Evolutionary conservation across 2,797 vertebrate species (phyloP).

Genomic region (Furcifer pardalis): DNA sequence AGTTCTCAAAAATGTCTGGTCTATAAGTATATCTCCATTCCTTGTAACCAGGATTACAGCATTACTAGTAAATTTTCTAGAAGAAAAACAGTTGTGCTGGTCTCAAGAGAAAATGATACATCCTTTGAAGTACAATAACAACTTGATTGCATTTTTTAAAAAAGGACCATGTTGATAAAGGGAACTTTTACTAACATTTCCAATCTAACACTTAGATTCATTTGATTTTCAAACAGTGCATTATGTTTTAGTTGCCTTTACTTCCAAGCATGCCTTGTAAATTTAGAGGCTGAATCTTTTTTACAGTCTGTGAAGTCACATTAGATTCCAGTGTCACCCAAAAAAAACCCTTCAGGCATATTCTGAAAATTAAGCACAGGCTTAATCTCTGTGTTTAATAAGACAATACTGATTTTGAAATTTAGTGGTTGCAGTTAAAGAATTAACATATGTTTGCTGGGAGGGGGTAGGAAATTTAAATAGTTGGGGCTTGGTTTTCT

Average conservation of each 20-base stretch:
- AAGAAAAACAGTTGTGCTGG: constrained; percentile 61
- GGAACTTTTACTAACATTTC: constrained; percentile 42
- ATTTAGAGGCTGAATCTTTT: constrained; percentile 47
- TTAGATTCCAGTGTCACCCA: constrained; percentile 29
- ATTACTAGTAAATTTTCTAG: constrained; percentile 66
- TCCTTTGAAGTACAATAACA: constrained; percentile 71
- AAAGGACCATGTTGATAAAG: constrained; percentile 56
- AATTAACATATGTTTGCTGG: background rate
- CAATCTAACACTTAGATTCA: constrained; percentile 31
- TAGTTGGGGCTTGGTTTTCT: background rate
- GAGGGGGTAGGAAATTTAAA: background rate
- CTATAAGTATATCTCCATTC: constrained; percentile 72
- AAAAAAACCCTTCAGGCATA: constrained; percentile 6
- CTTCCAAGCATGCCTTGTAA: constrained; percentile 21
- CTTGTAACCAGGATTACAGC: constrained; percentile 67
- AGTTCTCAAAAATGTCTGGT: constrained; percentile 66
- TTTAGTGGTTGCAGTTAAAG: background rate
- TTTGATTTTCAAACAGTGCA: constrained; percentile 46
- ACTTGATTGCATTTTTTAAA: constrained; percentile 60
- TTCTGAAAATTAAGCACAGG: background rate
- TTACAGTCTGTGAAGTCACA: constrained; percentile 12
- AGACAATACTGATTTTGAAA: background rate
- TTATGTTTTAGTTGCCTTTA: constrained; percentile 53
- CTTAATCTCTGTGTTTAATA: constrained; percentile 1
- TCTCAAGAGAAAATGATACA: constrained; percentile 68